phyloP scores from a whole-genome alignment of 2,113 vertebrate species.

The Microcebus lehilahytsara region DNA sequence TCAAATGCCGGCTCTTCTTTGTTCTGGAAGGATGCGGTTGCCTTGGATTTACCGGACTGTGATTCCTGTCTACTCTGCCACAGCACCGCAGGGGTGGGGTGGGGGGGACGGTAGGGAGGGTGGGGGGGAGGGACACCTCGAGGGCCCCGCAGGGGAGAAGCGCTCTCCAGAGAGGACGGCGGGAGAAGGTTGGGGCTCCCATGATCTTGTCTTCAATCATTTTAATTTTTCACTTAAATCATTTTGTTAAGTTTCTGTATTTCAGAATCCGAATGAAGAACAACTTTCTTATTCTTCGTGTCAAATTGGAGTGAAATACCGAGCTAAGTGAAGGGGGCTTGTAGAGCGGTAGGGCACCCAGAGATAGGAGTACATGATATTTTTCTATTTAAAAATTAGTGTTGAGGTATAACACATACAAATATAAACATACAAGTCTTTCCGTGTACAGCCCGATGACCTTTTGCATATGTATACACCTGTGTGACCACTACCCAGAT shows the following conservation, averaged over 20 bases:
- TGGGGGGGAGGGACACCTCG: background rate
- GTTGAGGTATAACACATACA: background rate
- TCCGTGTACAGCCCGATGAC: background rate
- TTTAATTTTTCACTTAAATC: background rate
- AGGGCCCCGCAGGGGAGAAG: background rate
- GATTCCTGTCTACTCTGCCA: background rate
- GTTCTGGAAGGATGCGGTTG: background rate
- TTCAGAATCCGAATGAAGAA: slow-evolving; percentile 2
- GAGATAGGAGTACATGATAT: background rate
- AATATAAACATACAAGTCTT: background rate
- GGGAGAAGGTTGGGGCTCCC: background rate
- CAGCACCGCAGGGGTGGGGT: fast-evolving
- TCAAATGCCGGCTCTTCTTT: slow-evolving; percentile 34
- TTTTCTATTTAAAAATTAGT: background rate
- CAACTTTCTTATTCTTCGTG: background rate
- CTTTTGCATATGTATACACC: background rate
- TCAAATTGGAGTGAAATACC: background rate
- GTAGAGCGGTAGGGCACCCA: background rate
- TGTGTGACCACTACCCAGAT: background rate
- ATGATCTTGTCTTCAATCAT: background rate
- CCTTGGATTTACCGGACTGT: background rate
- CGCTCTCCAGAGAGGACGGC: background rate
- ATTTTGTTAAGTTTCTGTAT: background rate
- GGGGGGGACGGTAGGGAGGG: background rate
- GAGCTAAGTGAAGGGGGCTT: background rate